Conservation (phyloP, 2,797 vertebrate genomes). For the Gadopsis bispinosus region DNA sequence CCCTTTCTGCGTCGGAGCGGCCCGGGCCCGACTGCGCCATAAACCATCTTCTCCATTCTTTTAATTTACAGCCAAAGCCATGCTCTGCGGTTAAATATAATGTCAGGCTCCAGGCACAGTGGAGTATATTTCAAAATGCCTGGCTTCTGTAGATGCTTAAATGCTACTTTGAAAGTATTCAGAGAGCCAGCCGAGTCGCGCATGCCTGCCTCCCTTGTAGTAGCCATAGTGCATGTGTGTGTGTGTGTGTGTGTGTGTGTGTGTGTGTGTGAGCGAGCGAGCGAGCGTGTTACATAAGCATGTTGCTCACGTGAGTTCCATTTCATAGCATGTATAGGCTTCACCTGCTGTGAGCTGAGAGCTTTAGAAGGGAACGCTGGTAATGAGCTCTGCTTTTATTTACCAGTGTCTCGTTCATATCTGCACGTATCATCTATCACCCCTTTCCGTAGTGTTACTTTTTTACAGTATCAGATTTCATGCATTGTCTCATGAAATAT, state of each 20-base stretch:
- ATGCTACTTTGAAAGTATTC: slow-evolving; percentile 69
- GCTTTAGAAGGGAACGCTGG: background rate
- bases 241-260: background rate
- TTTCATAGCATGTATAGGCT: slow-evolving; percentile 30
- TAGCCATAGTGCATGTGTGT: background rate
- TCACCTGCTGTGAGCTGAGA: slow-evolving; percentile 11
- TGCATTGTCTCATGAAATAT: background rate
- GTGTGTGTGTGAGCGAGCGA: background rate
- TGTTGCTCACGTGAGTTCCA: slow-evolving; percentile 33
- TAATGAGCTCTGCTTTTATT: slow-evolving; percentile 32
- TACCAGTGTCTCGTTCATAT: slow-evolving; percentile 21
- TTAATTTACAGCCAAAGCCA: slow-evolving; percentile 75
- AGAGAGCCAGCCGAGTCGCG: slow-evolving; percentile 37
- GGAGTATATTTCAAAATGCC: slow-evolving; percentile 75
- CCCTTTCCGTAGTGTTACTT: background rate
- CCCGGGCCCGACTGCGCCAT: slow-evolving; percentile 41
- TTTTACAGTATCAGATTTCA: background rate
- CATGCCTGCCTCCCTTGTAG: slow-evolving; percentile 32
- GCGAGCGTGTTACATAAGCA: slow-evolving; percentile 43
- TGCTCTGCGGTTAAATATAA: slow-evolving; percentile 74
- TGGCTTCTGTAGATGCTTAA: slow-evolving; percentile 72
- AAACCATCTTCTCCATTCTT: slow-evolving; percentile 69
- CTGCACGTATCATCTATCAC: slow-evolving; percentile 6
- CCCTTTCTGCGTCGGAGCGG: slow-evolving; percentile 23
- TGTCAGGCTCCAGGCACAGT: slow-evolving; percentile 70